Percentiles rank a stretch among this genome's conserved stretches.
Conservation (phyloP, 2,113 vertebrate genomes). For the Ibidorhyncha struthersii region DNA sequence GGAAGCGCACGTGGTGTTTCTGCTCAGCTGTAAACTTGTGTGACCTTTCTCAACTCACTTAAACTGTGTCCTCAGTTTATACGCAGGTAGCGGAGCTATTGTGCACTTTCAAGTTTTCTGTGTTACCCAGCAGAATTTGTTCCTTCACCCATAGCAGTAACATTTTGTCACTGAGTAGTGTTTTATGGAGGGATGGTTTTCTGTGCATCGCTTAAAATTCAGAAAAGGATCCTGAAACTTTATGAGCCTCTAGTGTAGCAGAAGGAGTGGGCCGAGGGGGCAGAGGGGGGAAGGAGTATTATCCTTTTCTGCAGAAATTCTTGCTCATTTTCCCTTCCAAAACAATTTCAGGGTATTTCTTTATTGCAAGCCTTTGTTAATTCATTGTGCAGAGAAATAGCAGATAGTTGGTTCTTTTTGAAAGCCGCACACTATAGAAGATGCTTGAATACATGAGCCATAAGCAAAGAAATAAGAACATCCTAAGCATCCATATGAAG, state of each 20-base stretch:
- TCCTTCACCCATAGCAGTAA: not conserved
- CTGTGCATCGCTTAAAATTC: not conserved
- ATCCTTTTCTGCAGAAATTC: not conserved
- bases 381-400: not conserved
- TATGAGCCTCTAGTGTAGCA: not conserved
- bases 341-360: not conserved
- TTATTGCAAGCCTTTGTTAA: not conserved
- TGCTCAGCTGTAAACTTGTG: not conserved
- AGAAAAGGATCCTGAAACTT: not conserved
- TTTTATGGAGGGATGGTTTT: not conserved
- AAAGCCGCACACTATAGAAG: not conserved
- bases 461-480: not conserved
- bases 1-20: not conserved
- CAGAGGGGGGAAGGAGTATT: not conserved
- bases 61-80: not conserved
- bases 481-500: not conserved
- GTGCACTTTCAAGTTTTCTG: not conserved
- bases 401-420: not conserved
- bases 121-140: not conserved
- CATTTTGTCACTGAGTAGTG: not conserved
- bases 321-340: not conserved
- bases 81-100: fast-evolving
- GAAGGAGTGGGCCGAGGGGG: not conserved
- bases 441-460: not conserved
- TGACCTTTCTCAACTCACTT: not conserved